Evolutionary conservation across 2,113 vertebrate genomes (phyloP), one percentile per base, ranked within the genome.

Genomic region (Archilochus colubris): DNA sequence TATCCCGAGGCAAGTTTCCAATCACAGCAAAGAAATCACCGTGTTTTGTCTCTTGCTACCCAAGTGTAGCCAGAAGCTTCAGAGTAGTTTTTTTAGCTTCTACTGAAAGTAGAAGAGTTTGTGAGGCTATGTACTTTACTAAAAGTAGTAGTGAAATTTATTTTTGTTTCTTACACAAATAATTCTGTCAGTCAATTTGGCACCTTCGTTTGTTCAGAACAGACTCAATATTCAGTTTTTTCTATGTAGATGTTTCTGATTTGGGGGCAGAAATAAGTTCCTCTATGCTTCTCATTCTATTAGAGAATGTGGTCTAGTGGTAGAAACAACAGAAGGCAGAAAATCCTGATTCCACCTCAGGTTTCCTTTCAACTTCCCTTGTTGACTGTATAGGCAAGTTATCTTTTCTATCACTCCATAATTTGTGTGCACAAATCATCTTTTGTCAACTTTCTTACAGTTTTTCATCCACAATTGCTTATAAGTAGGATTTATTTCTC

Each of bases 401-500:
- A n/a, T 79, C 57, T 82, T 68, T 86, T 70, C 54, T 64, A 1
- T 66, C 33, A 5, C 46, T 82, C 24, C 38, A 38, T 85, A 55
- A 86, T 88, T 77, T 33, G 25, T 1, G 14, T 54, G 51, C 51
- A 48, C 89, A 76, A 94, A 91, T 95, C 61, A 79, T 68, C 77
- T 82, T 82, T 62, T 5, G 2, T 78, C 86, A 79, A 3, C 36
- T 89, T 53, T 46, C 15, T 54, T 75, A 2, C 63, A 48, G 48
- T 91, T 94, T 91, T 48, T 54, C 2, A 5, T 66, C 44, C 59
- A 16, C 18, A 3, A 13, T 82, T 92, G 20, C 75, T 89, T 85
- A 8, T 3, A 36, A 69, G 87, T 18, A 91, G 85, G 78, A 80
- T 94, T 95, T 92, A 63, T 73, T 33, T 82, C 63, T 93, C 51